These are phyloP conservation scores for Nephila pilipes DNA, from an alignment of 1,140 invertebrate genomes.

Conservation along the genomic window DNA sequence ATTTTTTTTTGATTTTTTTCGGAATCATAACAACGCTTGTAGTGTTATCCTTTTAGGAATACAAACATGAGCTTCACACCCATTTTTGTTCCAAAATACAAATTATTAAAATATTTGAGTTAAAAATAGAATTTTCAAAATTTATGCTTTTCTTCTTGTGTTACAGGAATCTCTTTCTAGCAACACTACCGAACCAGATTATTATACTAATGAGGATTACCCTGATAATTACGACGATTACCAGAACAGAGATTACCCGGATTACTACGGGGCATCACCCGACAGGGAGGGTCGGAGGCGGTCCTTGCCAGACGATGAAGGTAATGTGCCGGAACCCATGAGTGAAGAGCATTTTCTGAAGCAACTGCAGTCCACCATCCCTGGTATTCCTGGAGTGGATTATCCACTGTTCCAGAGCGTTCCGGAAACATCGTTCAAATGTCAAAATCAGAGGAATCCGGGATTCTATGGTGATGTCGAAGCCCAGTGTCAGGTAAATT, in stretches of 20 bases:
- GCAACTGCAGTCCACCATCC: slow-evolving; percentile 62
- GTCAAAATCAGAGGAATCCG: slow-evolving; percentile 78
- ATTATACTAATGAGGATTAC: slow-evolving; percentile 35
- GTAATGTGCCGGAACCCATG: neutral
- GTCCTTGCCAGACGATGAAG: neutral
- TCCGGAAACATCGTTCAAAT: slow-evolving; percentile 80
- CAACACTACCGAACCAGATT: neutral
- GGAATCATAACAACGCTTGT: too few species aligned
- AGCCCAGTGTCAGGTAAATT: slow-evolving; percentile 80
- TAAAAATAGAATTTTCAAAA: neutral
- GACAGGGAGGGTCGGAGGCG: neutral
- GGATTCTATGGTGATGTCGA: slow-evolving; percentile 81
- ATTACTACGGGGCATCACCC: slow-evolving; percentile 19
- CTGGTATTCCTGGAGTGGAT: slow-evolving; percentile 82
- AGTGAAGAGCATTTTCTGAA: slow-evolving; percentile 28
- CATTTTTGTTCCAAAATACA: too few species aligned
- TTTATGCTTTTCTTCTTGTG: neutral
- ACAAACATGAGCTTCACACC: too few species aligned
- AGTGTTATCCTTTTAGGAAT: too few species aligned
- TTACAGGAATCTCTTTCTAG: neutral
- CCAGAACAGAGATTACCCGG: slow-evolving; percentile 52
- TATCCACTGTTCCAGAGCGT: slow-evolving; percentile 81
- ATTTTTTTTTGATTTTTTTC: too few species aligned
- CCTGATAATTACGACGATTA: slow-evolving; percentile 49
- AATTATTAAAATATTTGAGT: too few species aligned